Evolutionary conservation across 2,113 vertebrate genomes (phyloP), one percentile per base, ranked within the genome.

Genomic region (Electrona antarctica): DNA sequence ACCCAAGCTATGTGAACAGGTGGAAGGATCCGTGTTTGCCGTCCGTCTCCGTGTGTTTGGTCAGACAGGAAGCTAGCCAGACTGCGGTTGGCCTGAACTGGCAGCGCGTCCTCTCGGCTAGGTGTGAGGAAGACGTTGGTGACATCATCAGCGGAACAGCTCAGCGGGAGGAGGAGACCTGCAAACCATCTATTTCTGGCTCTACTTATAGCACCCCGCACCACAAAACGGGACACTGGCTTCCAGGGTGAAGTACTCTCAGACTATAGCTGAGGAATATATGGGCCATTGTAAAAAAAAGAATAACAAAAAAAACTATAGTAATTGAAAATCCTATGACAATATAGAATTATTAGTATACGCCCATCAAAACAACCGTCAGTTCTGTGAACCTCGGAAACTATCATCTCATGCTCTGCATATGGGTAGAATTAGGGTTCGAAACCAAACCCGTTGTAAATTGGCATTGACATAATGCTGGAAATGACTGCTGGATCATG

Each of bases 51-150:
- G 73, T 69, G 77, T 88, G 86, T 93, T 92, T 93, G 76, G 82
- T 87, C 82, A 88, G 85, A 90, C 90, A 92, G 90, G 92, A 92
- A 94, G 86, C 86, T 77, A 79, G 77, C 76, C 88, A 85, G 88
- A 88, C 90, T 77, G 86, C 67, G 83, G 80, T 81, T 55, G 64
- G 81, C 56, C 55, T 51, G 81, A 84, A 88, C 77, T 84, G 83
- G 59, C 11, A 28, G 71, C 81, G 71, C 87, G 78, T 85, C 87
- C 41, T 79, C 69, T 88, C 78, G 28, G 64, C 70, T 85, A 83
- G 71, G 87, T 86, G 82, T 8, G 60, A 91, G 80, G 77, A 82
- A 86, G 86, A 83, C 77, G 21, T 10, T 10, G 61, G 74, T 92
- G 90, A 91, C 90, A 84, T 90, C 21, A 21, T 78, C 64, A 41